phyloP scores from a whole-genome alignment of 2,113 vertebrate genomes.

The Agapornis roseicollis region DNA sequence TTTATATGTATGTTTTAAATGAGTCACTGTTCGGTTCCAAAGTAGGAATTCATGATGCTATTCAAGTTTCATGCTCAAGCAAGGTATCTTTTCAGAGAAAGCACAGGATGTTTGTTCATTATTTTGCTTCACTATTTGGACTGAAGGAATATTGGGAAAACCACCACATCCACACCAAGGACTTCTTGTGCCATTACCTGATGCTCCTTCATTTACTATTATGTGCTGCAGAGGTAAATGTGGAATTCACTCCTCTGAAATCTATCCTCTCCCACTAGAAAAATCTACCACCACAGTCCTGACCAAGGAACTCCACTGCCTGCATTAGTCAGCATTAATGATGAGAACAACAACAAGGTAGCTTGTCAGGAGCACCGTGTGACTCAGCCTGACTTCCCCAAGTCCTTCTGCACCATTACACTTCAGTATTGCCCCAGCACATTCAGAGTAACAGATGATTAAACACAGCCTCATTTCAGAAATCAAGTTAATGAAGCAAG shows the following conservation, averaged over 20 bases:
- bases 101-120: not conserved
- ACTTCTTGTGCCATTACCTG: not conserved
- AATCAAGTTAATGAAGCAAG: not conserved
- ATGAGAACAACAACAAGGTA: not conserved
- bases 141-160: not conserved
- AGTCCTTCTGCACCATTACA: not conserved
- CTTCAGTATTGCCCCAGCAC: not conserved
- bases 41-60: not conserved
- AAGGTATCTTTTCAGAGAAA: not conserved
- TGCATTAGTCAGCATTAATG: not conserved
- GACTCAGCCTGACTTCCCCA: slow-evolving; percentile 16
- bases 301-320: not conserved
- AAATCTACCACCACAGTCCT: not conserved
- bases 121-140: not conserved
- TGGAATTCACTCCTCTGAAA: not conserved
- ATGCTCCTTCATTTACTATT: not conserved
- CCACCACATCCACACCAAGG: not conserved
- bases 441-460: not conserved
- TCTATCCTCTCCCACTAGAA: not conserved
- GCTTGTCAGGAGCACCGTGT: not conserved
- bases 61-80: not conserved
- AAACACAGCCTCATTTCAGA: slow-evolving; percentile 8
- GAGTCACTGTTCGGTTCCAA: not conserved
- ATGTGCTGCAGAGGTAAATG: not conserved
- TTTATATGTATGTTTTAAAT: not conserved